phyloP scores from a whole-genome alignment of 2,888 invertebrate species.

The Hypselothyrea guttata region DNA sequence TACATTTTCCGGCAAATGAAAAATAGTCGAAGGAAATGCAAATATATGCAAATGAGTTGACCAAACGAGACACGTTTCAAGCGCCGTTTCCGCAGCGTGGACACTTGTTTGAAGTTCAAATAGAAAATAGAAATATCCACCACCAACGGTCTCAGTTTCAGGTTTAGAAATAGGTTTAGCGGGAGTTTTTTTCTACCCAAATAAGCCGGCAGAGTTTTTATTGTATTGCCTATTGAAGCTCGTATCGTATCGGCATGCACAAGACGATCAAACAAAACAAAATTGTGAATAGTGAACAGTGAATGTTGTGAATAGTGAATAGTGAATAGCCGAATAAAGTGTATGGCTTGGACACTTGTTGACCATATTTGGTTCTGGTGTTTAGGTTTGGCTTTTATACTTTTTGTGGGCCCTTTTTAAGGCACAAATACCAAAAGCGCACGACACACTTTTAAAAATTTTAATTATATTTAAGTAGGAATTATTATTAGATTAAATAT shows the following conservation, averaged over 20 bases:
- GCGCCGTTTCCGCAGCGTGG: constrained; percentile 63
- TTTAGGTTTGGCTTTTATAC: background rate
- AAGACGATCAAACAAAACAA: constrained; percentile 28
- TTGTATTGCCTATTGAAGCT: constrained; percentile 37
- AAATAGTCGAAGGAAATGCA: constrained; percentile 40
- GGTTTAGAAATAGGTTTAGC: too few relatives aligned
- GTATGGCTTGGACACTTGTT: constrained; percentile 42
- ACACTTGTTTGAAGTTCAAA: constrained; percentile 60
- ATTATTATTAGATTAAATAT: too few relatives aligned
- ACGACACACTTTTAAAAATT: too few relatives aligned
- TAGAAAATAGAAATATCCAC: constrained; percentile 19
- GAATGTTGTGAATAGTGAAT: constrained; percentile 31
- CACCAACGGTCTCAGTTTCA: constrained; percentile 24
- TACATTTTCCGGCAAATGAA: constrained; percentile 32
- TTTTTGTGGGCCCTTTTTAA: constrained; percentile 30
- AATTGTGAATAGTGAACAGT: constrained; percentile 1
- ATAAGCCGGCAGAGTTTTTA: constrained; percentile 44
- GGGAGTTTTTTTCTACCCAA: constrained; percentile 48
- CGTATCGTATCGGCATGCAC: constrained; percentile 30
- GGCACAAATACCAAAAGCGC: constrained; percentile 38
- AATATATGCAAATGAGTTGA: constrained; percentile 68
- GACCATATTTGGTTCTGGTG: constrained; percentile 37
- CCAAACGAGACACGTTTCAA: constrained; percentile 62
- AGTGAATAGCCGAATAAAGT: constrained; percentile 15
- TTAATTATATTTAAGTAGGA: too few relatives aligned